These are phyloP conservation scores for Mus spicilegus DNA, from an alignment of 2,113 vertebrate genomes.

Conservation along the genomic window DNA sequence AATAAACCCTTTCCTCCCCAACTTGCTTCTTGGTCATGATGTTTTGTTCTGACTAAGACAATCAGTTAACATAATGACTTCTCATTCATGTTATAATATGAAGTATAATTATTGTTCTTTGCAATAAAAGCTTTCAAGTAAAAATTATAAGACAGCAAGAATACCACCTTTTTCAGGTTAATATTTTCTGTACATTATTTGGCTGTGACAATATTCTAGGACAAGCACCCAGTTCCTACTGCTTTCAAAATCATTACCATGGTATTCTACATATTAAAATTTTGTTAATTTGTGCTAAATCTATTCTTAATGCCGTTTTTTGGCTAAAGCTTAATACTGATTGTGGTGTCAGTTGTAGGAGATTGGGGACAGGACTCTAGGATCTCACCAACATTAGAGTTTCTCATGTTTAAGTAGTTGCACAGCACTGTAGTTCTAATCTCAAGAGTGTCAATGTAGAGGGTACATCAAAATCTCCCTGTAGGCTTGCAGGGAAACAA, in stretches of 20 bases:
- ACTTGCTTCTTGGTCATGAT: no score
- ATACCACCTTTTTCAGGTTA: neutral
- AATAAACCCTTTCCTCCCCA: no score
- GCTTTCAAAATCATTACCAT: neutral
- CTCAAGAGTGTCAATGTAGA: neutral
- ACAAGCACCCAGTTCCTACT: neutral
- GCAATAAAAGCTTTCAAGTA: neutral
- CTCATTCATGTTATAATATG: constrained; percentile 16
- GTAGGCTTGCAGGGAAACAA: neutral
- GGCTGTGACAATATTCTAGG: neutral
- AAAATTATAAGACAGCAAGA: neutral
- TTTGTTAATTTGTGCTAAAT: neutral
- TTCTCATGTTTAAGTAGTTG: neutral
- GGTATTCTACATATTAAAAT: neutral
- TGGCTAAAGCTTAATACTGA: neutral
- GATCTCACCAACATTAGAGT: neutral
- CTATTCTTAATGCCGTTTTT: neutral
- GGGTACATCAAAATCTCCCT: neutral
- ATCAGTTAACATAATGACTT: neutral
- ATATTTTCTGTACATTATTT: constrained; percentile 39
- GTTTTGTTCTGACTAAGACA: no score
- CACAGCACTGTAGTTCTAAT: neutral
- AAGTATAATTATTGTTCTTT: constrained; percentile 3
- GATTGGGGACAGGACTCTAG: neutral
- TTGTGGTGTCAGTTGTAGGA: neutral